A percentile compares a stretch with the other conserved stretches of the same genome.
Conservation (phyloP, 2,113 vertebrate species). For the Nestor notabilis region DNA sequence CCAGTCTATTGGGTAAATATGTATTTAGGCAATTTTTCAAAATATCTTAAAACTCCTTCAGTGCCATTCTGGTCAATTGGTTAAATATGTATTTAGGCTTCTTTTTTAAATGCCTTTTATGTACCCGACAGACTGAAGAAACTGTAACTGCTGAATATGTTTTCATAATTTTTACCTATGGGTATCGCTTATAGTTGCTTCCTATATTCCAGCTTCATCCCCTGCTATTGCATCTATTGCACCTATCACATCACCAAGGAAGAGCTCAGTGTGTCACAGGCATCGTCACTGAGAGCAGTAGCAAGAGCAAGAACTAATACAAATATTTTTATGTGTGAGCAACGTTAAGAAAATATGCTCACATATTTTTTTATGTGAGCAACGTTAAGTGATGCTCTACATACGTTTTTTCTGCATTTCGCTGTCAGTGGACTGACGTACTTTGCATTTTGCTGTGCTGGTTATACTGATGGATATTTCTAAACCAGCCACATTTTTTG, state of each 20-base stretch:
- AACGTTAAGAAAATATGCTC: background rate
- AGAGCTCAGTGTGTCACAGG: background rate
- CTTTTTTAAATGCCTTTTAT: constrained; percentile 53
- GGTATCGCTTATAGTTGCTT: background rate
- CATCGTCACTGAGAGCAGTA: background rate
- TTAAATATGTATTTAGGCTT: constrained; percentile 72
- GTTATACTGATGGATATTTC: constrained; percentile 7
- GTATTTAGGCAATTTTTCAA: constrained; percentile 76
- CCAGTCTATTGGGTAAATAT: constrained; percentile 76
- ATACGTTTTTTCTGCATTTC: background rate
- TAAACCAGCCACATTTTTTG: background rate
- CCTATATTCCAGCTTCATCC: background rate
- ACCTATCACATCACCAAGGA: background rate
- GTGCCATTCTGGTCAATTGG: constrained; percentile 75
- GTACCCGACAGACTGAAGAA: constrained; percentile 32
- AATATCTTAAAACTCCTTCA: constrained; percentile 70
- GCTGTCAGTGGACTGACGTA: background rate
- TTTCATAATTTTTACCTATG: constrained; percentile 52
- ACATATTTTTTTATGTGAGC: background rate
- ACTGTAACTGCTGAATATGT: background rate
- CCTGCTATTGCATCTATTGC: background rate
- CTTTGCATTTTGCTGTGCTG: background rate
- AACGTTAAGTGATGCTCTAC: fast-evolving
- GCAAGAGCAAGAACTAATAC: background rate
- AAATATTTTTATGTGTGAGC: background rate